phyloP scores from a whole-genome alignment of 2,888 invertebrate genomes.

The Spodoptera littoralis region DNA sequence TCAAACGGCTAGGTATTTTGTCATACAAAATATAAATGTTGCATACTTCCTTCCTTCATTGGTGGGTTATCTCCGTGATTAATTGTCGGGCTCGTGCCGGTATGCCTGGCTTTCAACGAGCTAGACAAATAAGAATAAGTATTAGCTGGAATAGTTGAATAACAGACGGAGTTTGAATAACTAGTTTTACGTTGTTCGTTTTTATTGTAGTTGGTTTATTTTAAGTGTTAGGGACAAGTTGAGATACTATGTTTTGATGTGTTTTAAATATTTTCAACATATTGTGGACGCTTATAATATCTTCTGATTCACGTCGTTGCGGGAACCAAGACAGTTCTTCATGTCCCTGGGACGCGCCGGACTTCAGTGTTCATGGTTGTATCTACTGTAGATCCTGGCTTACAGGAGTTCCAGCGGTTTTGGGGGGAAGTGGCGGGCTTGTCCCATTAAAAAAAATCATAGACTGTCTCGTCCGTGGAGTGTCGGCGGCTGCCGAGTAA shows the following conservation, averaged over 20 bases:
- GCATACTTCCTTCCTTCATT: conserved; percentile 88
- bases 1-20: conserved; percentile 88
- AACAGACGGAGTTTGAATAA: conserved; percentile 46
- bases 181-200: conserved; percentile 18
- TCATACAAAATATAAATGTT: conserved; percentile 89
- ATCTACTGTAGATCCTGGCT: no score
- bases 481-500: no score
- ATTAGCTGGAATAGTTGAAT: conserved; percentile 49
- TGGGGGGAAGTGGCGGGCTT: no score
- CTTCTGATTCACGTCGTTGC: no score
- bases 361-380: no score
- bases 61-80: conserved; percentile 86
- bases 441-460: no score
- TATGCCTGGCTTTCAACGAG: conserved; percentile 74
- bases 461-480: no score
- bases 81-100: conserved; percentile 76
- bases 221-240: not conserved
- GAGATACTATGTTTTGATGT: not conserved
- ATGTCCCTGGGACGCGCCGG: no score
- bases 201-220: not conserved
- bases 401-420: no score
- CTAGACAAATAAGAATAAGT: conserved; percentile 62
- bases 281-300: no score
- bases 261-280: no score
- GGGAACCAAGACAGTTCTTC: no score